These are phyloP conservation scores for Acleris laterana DNA, from an alignment of 2,888 invertebrate species.

Conservation along the genomic window DNA sequence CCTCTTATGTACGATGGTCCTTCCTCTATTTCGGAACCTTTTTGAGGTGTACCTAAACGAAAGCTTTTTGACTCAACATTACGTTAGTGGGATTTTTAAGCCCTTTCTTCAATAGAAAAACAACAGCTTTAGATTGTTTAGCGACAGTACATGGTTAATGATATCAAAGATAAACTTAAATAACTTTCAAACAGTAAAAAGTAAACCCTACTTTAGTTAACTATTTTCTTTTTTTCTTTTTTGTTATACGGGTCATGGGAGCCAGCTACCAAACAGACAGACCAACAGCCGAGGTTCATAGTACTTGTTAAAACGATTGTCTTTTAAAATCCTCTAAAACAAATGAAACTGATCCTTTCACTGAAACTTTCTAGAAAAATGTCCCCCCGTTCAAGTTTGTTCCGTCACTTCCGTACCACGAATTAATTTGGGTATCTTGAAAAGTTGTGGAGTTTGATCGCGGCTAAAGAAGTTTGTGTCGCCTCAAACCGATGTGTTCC, in stretches of 20 bases:
- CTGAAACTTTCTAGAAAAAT: not conserved
- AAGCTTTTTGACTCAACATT: too few relatives aligned
- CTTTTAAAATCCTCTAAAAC: not conserved
- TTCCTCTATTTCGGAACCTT: too few relatives aligned
- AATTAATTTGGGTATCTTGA: constrained; percentile 32
- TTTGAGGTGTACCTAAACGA: too few relatives aligned
- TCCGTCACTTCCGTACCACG: constrained; percentile 2
- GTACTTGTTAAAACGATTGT: not conserved
- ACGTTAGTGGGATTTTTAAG: too few relatives aligned
- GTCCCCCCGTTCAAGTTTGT: constrained; percentile 11
- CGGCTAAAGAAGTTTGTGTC: constrained; percentile 36
- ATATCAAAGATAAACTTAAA: too few relatives aligned
- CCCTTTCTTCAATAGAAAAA: too few relatives aligned
- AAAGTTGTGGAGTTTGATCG: constrained; percentile 34
- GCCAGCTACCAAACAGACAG: not conserved
- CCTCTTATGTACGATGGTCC: too few relatives aligned
- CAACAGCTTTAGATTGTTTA: too few relatives aligned
- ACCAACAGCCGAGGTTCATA: not conserved
- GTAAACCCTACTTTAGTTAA: too few relatives aligned
- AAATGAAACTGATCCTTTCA: not conserved
- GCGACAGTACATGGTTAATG: too few relatives aligned
- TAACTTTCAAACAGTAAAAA: too few relatives aligned
- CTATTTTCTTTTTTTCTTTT: too few relatives aligned
- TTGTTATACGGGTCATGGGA: not conserved
- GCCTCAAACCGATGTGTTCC: constrained; percentile 39